phyloP scores from a whole-genome alignment of 2,888 invertebrate species.

The Tipula lateralis region DNA sequence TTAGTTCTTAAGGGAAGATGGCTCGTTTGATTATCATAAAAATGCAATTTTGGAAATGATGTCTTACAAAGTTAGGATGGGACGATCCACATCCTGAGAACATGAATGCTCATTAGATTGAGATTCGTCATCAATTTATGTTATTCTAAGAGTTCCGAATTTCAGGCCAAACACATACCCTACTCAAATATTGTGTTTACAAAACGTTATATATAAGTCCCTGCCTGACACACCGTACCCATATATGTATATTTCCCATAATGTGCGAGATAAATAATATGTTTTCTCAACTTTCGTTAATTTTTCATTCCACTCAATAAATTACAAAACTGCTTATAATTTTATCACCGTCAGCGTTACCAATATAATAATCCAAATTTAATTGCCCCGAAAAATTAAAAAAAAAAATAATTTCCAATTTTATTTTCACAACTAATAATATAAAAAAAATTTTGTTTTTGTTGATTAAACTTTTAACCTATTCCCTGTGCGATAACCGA shows the following conservation, averaged over 20 bases:
- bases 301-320: background rate
- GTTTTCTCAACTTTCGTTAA: background rate
- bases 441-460: background rate
- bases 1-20: too few species aligned
- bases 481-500: conserved; percentile 5
- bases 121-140: too few species aligned
- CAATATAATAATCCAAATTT: background rate
- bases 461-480: conserved; percentile 24
- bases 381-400: conserved; percentile 12
- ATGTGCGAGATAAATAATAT: background rate
- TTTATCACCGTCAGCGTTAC: conserved; percentile 1
- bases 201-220: too few species aligned
- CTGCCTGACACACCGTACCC: too few species aligned
- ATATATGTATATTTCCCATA: too few species aligned
- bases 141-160: too few species aligned
- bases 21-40: too few species aligned
- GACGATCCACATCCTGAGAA: too few species aligned
- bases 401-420: background rate
- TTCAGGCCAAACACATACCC: too few species aligned
- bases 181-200: background rate
- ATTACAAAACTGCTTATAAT: background rate
- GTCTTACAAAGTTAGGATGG: too few species aligned
- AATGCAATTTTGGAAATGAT: too few species aligned
- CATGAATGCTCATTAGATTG: too few species aligned
- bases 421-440: conserved; percentile 11